phyloP scores from a whole-genome alignment of 2,113 vertebrate genomes.

The Melanotaenia duboulayi region DNA sequence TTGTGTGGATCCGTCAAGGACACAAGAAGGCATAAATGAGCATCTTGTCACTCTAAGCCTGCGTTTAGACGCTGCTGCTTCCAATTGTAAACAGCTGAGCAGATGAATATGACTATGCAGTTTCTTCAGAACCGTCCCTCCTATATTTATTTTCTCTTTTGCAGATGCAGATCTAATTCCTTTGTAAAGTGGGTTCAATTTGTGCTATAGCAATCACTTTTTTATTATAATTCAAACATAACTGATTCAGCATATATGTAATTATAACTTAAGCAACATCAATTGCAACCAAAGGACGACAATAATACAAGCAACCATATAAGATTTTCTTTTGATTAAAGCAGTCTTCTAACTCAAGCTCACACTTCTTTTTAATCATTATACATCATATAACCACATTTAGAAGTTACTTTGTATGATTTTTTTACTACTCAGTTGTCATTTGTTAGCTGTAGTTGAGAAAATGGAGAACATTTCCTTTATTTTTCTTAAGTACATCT shows the following conservation, averaged over 20 bases:
- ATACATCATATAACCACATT: neutral
- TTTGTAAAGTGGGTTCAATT: neutral
- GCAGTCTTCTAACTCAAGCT: neutral
- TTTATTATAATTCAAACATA: neutral
- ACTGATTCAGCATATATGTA: neutral
- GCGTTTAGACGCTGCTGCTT: conserved; percentile 1
- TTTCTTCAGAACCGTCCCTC: conserved; percentile 8
- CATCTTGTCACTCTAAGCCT: conserved; percentile 13
- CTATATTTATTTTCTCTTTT: neutral
- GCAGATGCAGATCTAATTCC: neutral
- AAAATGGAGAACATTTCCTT: neutral
- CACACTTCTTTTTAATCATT: neutral
- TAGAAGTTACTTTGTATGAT: neutral
- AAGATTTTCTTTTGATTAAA: neutral
- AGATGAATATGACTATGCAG: neutral
- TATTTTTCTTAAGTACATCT: neutral
- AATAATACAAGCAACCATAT: neutral
- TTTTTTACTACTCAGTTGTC: neutral
- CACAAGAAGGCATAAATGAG: conserved; percentile 16
- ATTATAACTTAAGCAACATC: neutral
- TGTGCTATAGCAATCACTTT: neutral
- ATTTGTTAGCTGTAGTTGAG: neutral
- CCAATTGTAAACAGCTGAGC: conserved; percentile 10
- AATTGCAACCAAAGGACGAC: neutral
- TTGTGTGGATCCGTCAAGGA: conserved; percentile 26